Evolutionary conservation across 2,888 invertebrate genomes (phyloP), one percentile per base, ranked within the genome.

Genomic region (Tromatobia lineatoria): DNA sequence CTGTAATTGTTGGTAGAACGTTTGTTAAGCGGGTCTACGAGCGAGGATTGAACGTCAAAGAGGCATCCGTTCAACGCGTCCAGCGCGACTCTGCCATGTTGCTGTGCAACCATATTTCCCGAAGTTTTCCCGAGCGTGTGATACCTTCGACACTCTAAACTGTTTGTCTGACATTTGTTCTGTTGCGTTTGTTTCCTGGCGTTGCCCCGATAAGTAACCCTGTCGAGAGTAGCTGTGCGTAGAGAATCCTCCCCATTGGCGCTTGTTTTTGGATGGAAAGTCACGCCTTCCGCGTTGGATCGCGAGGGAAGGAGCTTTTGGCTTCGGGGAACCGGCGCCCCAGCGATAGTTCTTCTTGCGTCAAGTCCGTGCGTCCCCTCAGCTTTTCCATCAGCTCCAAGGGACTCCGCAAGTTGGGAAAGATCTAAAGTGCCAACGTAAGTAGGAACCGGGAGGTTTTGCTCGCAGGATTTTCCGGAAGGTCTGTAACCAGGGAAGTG

Each of bases 191-290:
- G 89, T 57, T 91, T 92, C 11, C 89, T 89, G 6, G 90, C 83
- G 78, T 90, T 91, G 1, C 88, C 90, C 1, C 91, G 91, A 67
- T 92, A 93, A 50, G 91, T 92, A 38, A 91, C 89, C 42, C 93
- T 87, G 82, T 93, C 93, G 42, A 93, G 88, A 0, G 93, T 93
- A 0, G 91, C 92, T 0, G 93, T 92, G 74, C 91, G 90, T 7
- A 91, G 80, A 0, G 88, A 78, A 34, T 59, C 82, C 2, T 88
- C 89, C 23, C 88, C 88, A 25, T 90, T 89, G 8, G 87, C 52
- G 29, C 38, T 85, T 7, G 78, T 25, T 38, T 87, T 88, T 0
- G 42, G 29, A 23, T 71, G 64, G 18, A 70, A 67, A n/a, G 34
- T 29, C n/a, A 50, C 38, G 3, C 38, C 70, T 13, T 57, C 69